Conservation (phyloP, 2,888 invertebrate genomes). For the Amphimallon solstitiale region DNA sequence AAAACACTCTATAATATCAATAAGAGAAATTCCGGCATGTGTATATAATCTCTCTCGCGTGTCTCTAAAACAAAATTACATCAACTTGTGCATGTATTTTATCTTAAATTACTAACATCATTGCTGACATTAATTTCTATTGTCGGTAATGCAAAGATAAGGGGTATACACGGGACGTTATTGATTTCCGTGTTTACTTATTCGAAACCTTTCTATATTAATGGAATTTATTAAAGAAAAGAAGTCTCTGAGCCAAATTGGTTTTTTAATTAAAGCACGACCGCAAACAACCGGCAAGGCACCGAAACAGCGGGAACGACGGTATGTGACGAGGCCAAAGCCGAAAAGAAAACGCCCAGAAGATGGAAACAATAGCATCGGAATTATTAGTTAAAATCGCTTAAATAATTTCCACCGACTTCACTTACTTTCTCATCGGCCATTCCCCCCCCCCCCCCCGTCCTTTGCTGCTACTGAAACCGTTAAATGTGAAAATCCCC, state of each 20-base stretch:
- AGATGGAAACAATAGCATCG: conserved; percentile 15
- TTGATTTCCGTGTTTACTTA: conserved; percentile 15
- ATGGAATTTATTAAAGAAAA: conserved; percentile 31
- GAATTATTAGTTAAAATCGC: conserved; percentile 32
- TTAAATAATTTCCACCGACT: conserved; percentile 15
- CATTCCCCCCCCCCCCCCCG: not conserved
- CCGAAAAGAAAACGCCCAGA: conserved; percentile 1
- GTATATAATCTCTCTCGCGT: too few relatives aligned
- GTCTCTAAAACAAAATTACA: too few relatives aligned
- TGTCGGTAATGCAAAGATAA: too few relatives aligned
- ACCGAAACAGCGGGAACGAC: not conserved
- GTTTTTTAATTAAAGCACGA: conserved; percentile 24
- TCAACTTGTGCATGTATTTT: too few relatives aligned
- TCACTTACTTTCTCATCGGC: too few relatives aligned
- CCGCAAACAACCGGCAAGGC: not conserved
- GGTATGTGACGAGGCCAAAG: not conserved
- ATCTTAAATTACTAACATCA: too few relatives aligned
- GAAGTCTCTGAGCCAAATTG: conserved; percentile 11
- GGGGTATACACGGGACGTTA: too few relatives aligned
- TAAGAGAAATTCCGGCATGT: too few relatives aligned
- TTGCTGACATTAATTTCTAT: too few relatives aligned
- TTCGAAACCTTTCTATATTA: conserved; percentile 28
- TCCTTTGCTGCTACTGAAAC: too few relatives aligned
- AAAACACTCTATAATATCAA: too few relatives aligned
- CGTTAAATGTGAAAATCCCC: conserved; percentile 31